Evolutionary conservation across 2,113 vertebrate species (phyloP).

Genomic region (Anolis carolinensis): DNA sequence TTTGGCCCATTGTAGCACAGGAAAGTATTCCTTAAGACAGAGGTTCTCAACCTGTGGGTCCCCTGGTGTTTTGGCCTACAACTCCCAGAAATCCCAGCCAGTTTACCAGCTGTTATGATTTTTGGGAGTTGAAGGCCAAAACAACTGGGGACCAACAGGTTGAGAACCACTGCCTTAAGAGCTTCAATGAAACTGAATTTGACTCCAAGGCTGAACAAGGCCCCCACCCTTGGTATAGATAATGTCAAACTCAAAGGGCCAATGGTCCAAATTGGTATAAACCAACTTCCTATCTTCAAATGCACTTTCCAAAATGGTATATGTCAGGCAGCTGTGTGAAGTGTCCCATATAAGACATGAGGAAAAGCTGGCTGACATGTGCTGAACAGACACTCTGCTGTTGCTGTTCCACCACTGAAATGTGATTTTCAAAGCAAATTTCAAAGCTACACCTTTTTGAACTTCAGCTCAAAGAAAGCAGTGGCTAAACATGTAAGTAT

Average conservation of each 20-base stretch:
- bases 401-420: background rate
- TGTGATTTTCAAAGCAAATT: background rate
- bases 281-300: background rate
- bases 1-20: background rate
- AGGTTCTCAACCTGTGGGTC: no score
- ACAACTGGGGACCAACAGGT: no score
- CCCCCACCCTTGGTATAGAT: background rate
- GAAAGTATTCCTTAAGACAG: background rate
- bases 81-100: no score
- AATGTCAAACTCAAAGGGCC: background rate
- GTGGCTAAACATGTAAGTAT: background rate
- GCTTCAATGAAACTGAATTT: background rate
- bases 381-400: background rate
- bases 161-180: no score
- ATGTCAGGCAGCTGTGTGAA: background rate
- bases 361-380: background rate
- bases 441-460: background rate
- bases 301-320: background rate
- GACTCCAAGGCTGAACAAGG: no score
- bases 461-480: background rate
- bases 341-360: background rate
- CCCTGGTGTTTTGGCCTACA: no score
- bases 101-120: no score
- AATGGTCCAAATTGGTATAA: background rate
- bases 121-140: no score